phyloP scores from a whole-genome alignment of 2,888 invertebrate genomes.

The Pogonocherus hispidulus region DNA sequence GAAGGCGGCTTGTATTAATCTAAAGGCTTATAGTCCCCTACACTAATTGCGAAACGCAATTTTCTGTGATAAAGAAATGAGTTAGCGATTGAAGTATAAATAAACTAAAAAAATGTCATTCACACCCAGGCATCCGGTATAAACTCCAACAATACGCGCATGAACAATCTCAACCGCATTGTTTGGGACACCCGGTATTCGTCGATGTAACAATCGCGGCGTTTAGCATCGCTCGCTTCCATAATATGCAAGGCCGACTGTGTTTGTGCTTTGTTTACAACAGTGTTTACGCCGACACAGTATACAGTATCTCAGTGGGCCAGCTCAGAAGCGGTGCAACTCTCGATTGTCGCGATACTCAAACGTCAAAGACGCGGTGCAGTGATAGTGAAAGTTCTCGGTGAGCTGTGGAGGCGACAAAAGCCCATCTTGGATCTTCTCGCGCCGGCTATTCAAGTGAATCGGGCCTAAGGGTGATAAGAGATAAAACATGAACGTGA shows the following conservation, averaged over 20 bases:
- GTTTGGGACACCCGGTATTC: constrained; percentile 14
- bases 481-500: background rate
- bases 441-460: background rate
- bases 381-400: constrained; percentile 29
- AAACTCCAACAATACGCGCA: too few relatives aligned
- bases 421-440: constrained; percentile 6
- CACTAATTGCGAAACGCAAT: too few relatives aligned
- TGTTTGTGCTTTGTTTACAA: constrained; percentile 37
- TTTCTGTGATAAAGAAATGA: too few relatives aligned
- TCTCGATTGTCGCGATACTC: constrained; percentile 4
- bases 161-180: background rate
- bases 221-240: constrained; percentile 35
- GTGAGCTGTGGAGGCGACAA: background rate
- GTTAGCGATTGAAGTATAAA: too few relatives aligned
- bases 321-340: constrained; percentile 19
- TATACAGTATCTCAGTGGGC: constrained; percentile 38
- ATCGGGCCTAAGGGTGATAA: background rate
- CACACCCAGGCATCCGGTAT: too few relatives aligned
- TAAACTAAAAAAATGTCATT: too few relatives aligned
- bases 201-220: constrained; percentile 3
- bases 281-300: constrained; percentile 29
- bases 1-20: too few relatives aligned
- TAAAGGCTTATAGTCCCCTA: too few relatives aligned
- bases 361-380: background rate
- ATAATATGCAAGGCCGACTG: constrained; percentile 38